Evolutionary conservation across 2,797 vertebrate genomes (phyloP).

Genomic region (Coluber constrictor): DNA sequence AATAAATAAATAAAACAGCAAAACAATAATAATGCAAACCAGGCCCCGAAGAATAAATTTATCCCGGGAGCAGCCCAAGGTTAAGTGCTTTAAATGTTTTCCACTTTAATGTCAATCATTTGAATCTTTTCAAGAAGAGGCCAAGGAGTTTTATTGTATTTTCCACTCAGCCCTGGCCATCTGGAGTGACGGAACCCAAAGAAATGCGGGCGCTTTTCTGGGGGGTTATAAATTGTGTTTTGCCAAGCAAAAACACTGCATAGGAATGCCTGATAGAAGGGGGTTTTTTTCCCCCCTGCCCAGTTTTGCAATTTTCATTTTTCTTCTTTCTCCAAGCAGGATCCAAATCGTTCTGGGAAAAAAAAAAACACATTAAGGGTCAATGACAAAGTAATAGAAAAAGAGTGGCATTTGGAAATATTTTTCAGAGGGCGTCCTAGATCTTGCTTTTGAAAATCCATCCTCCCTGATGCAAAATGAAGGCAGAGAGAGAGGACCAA

Average conservation of each 20-base stretch:
- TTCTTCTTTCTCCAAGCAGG: constrained; percentile 65
- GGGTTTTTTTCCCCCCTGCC: background rate
- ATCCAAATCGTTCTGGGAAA: constrained; percentile 60
- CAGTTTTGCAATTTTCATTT: constrained; percentile 63
- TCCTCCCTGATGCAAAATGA: constrained; percentile 47
- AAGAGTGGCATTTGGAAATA: constrained; percentile 65
- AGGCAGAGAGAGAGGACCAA: constrained; percentile 44
- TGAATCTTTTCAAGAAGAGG: constrained; percentile 67
- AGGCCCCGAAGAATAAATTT: constrained; percentile 64
- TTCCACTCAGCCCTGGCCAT: constrained; percentile 70
- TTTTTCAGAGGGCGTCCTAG: constrained; percentile 57
- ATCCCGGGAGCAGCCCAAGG: constrained; percentile 66
- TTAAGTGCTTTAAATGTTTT: constrained; percentile 69
- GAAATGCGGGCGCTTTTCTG: constrained; percentile 52
- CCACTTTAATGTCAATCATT: constrained; percentile 72
- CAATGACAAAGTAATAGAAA: constrained; percentile 75
- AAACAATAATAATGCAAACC: constrained; percentile 43
- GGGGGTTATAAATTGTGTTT: constrained; percentile 72
- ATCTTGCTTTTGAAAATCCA: constrained; percentile 52
- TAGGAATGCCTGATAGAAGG: constrained; percentile 66
- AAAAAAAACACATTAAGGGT: constrained; percentile 64
- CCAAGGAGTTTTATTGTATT: constrained; percentile 73
- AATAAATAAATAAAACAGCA: background rate
- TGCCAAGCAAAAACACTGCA: constrained; percentile 67
- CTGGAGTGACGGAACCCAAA: constrained; percentile 65